A percentile compares a stretch with the other conserved stretches of the same genome.
Conservation (phyloP, 2,797 vertebrate genomes). For the Poecilia wingei region DNA sequence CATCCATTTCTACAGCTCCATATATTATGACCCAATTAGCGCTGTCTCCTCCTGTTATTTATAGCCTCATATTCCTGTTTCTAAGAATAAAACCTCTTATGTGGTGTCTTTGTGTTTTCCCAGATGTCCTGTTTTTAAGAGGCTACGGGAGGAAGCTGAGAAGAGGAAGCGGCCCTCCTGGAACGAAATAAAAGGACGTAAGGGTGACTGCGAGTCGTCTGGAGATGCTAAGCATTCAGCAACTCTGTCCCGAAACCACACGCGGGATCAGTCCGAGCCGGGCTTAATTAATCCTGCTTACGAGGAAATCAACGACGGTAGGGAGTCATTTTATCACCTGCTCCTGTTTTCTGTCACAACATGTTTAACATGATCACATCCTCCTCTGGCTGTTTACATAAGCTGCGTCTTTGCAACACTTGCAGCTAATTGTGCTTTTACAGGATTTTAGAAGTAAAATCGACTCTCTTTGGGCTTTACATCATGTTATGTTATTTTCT, state of each 20-base stretch:
- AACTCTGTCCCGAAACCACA: slow-evolving; percentile 73
- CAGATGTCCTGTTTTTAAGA: slow-evolving; percentile 89
- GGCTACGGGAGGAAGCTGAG: slow-evolving; percentile 86
- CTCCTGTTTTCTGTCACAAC: slow-evolving; percentile 4
- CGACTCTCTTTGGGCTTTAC: too few species aligned
- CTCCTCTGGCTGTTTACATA: background rate
- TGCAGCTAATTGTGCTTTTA: slow-evolving; percentile 13
- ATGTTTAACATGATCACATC: slow-evolving; percentile 1
- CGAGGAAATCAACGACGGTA: slow-evolving; percentile 92
- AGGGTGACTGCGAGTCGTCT: slow-evolving; percentile 75
- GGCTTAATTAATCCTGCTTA: slow-evolving; percentile 91
- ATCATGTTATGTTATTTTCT: too few species aligned
- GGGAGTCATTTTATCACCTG: slow-evolving; percentile 38
- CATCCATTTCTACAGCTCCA: background rate
- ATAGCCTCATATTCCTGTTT: slow-evolving; percentile 22
- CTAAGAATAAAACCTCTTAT: slow-evolving; percentile 13
- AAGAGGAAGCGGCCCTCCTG: slow-evolving; percentile 82
- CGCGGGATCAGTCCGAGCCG: slow-evolving; percentile 83
- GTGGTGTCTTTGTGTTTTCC: slow-evolving; percentile 25
- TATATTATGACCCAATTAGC: slow-evolving; percentile 2
- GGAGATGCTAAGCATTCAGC: slow-evolving; percentile 73
- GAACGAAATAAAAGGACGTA: slow-evolving; percentile 82
- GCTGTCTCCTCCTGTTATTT: slow-evolving; percentile 17
- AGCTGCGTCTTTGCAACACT: background rate
- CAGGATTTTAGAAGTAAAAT: slow-evolving; percentile 13